phyloP scores from a whole-genome alignment of 2,797 vertebrate genomes.

The Cichlasoma orientale region DNA sequence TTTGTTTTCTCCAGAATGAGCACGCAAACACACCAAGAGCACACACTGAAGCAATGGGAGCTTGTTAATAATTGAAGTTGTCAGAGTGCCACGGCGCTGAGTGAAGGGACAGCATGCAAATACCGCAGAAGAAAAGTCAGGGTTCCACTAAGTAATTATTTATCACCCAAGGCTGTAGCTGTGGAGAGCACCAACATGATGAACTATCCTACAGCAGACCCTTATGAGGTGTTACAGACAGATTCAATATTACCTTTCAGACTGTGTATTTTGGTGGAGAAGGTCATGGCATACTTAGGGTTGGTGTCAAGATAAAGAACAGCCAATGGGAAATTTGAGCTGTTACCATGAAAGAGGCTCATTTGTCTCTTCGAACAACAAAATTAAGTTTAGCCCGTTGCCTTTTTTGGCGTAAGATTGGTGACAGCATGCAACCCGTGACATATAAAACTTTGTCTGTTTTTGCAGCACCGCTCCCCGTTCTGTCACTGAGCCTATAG shows the following conservation, averaged over 20 bases:
- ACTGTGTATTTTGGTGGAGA: constrained; percentile 34
- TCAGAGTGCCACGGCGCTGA: constrained; percentile 64
- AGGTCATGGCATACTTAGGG: constrained; percentile 10
- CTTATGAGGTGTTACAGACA: constrained; percentile 47
- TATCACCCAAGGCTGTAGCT: constrained; percentile 65
- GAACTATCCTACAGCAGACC: constrained; percentile 29
- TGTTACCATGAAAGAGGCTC: neutral
- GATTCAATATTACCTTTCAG: constrained; percentile 36
- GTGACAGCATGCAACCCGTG: constrained; percentile 23
- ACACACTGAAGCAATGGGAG: constrained; percentile 59
- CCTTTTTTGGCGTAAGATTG: neutral
- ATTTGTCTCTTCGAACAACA: constrained; percentile 21
- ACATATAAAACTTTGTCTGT: constrained; percentile 52
- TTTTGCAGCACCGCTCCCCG: constrained; percentile 51
- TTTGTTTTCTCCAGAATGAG: constrained; percentile 19
- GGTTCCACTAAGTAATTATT: constrained; percentile 77
- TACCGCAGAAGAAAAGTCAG: constrained; percentile 65
- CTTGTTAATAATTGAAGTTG: constrained; percentile 76
- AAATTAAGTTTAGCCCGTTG: neutral
- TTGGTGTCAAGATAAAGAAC: constrained; percentile 23
- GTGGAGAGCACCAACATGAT: constrained; percentile 32
- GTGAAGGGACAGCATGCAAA: constrained; percentile 69
- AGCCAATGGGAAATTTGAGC: constrained; percentile 31
- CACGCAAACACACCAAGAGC: constrained; percentile 15
- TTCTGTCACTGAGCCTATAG: constrained; percentile 18